These are phyloP conservation scores for Opisthocomus hoazin DNA, from an alignment of 2,113 vertebrate species.

Conservation along the genomic window DNA sequence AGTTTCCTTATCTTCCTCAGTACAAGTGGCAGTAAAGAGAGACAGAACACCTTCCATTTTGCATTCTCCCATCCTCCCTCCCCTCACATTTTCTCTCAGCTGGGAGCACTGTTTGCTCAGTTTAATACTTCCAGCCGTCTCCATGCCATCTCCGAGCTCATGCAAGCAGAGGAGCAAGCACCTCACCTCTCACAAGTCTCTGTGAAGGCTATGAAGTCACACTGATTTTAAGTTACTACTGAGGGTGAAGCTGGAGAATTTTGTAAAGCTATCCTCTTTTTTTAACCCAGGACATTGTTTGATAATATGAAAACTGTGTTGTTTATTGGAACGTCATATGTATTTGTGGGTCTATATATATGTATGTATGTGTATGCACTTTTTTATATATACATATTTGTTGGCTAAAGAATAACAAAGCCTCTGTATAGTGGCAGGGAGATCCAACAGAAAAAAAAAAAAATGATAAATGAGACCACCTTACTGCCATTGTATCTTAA, in stretches of 20 bases:
- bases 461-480: neutral
- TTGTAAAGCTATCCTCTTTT: neutral
- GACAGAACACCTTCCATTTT: neutral
- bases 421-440: neutral
- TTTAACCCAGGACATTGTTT: neutral
- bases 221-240: neutral
- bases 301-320: neutral
- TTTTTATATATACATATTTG: neutral
- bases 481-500: neutral
- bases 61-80: neutral
- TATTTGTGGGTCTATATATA: too few species aligned
- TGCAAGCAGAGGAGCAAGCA: neutral
- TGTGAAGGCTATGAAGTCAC: neutral
- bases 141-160: neutral
- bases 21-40: neutral
- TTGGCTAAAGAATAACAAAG: neutral
- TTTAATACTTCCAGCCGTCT: neutral
- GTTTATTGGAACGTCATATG: neutral
- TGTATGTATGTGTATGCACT: too few species aligned
- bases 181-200: neutral
- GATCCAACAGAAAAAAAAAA: neutral
- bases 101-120: neutral
- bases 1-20: neutral
- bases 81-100: neutral
- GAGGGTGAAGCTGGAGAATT: neutral